These are phyloP conservation scores for Megastigmus dorsalis DNA, from an alignment of 2,888 invertebrate species.

Conservation along the genomic window DNA sequence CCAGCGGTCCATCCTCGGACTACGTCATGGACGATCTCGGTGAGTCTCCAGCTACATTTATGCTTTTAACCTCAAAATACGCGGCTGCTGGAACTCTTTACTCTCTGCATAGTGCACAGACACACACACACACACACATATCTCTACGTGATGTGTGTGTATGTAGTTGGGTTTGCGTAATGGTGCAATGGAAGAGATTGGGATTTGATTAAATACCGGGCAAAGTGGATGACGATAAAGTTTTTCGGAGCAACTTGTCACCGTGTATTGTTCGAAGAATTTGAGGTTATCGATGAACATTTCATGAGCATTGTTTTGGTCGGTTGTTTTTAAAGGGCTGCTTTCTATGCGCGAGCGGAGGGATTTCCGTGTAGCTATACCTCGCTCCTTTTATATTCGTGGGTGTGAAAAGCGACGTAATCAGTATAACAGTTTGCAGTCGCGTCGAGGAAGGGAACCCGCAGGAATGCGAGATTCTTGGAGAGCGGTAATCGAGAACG, in stretches of 20 bases:
- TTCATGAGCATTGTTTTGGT: slow-evolving; percentile 16
- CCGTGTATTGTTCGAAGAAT: neutral
- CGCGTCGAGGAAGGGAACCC: neutral
- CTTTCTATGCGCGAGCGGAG: neutral
- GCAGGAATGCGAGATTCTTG: slow-evolving; percentile 24
- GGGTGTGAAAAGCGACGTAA: neutral
- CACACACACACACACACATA: no score
- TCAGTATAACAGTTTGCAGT: neutral
- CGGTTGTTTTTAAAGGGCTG: neutral
- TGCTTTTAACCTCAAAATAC: slow-evolving; percentile 47
- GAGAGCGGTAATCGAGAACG: slow-evolving; percentile 6
- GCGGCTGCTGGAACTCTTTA: neutral
- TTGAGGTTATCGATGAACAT: slow-evolving; percentile 15
- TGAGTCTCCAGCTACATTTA: slow-evolving; percentile 3
- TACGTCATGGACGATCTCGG: slow-evolving; percentile 51
- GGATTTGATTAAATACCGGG: no score
- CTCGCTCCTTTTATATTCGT: no score
- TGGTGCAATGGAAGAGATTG: no score
- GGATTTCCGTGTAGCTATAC: neutral
- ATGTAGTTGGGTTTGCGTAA: no score
- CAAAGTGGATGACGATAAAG: no score
- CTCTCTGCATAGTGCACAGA: no score
- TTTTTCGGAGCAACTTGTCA: neutral
- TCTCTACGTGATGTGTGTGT: no score
- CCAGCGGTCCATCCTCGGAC: neutral